These are phyloP conservation scores for Calcarius lapponicus DNA, from an alignment of 2,797 vertebrate genomes.

Conservation along the genomic window DNA sequence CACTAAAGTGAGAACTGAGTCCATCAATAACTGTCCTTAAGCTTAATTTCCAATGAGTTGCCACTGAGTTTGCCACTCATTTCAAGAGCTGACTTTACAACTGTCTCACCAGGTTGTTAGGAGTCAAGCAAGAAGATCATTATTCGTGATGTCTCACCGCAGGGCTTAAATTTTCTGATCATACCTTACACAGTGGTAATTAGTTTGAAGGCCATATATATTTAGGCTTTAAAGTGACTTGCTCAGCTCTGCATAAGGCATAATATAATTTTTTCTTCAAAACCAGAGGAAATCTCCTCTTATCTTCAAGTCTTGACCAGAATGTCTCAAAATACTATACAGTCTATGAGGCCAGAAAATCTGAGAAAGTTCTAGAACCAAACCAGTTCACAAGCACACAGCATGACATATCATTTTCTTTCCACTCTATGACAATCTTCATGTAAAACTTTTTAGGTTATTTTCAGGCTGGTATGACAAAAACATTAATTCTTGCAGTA, in stretches of 20 bases:
- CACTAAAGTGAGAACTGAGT: neutral
- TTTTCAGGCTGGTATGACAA: neutral
- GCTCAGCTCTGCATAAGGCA: neutral
- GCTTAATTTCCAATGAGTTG: neutral
- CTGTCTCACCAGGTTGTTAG: neutral
- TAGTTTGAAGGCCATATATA: neutral
- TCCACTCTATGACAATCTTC: neutral
- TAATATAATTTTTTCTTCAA: neutral
- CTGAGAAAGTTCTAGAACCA: neutral
- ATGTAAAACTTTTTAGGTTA: neutral
- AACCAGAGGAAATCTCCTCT: neutral
- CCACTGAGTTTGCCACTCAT: neutral
- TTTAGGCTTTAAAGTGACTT: neutral
- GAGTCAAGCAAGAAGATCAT: neutral
- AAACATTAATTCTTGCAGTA: neutral
- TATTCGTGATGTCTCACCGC: neutral
- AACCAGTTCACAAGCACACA: neutral
- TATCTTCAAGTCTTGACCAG: neutral
- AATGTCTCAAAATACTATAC: neutral
- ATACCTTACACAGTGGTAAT: neutral
- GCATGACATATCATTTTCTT: neutral
- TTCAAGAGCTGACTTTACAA: neutral
- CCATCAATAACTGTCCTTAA: neutral
- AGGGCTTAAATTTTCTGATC: neutral
- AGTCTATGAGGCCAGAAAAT: neutral